Percentiles rank a stretch among this genome's conserved stretches.
Evolutionary conservation across 2,888 invertebrate genomes (phyloP).

Genomic region (Zygothrica quintamaculata): DNA sequence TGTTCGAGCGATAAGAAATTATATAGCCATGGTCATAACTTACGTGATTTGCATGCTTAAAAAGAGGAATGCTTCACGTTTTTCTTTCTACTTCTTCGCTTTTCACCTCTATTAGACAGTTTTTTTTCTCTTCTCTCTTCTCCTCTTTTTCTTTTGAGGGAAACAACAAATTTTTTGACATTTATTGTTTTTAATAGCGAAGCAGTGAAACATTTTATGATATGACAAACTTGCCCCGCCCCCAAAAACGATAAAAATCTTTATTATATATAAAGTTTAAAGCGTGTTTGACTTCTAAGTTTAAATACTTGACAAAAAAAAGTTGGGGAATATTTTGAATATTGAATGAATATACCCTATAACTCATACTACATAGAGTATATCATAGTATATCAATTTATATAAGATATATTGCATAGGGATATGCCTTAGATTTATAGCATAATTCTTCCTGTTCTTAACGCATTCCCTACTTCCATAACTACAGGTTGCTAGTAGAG

Average conservation of each 20-base stretch:
- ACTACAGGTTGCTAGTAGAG: no score
- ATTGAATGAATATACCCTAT: constrained; percentile 18
- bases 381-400: no score
- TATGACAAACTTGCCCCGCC: constrained; percentile 49
- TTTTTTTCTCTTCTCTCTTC: no score
- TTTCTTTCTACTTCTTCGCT: constrained; percentile 3
- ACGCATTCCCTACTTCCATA: no score
- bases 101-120: constrained; percentile 30
- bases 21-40: constrained; percentile 74
- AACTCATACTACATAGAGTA: no score
- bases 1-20: constrained; percentile 78
- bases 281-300: constrained; percentile 23
- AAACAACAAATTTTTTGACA: constrained; percentile 71
- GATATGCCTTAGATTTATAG: no score
- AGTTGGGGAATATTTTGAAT: no score
- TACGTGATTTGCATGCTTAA: constrained; percentile 76
- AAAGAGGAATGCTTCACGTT: constrained; percentile 3
- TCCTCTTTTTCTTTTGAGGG: no score
- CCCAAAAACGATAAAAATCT: constrained; percentile 63
- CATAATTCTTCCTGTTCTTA: no score
- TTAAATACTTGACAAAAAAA: no score
- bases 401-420: no score
- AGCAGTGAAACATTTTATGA: constrained; percentile 59
- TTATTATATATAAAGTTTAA: constrained; percentile 43
- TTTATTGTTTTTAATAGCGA: constrained; percentile 78